These are phyloP conservation scores for Phyllostomus hastatus DNA, from an alignment of 2,113 vertebrate genomes.

Conservation along the genomic window DNA sequence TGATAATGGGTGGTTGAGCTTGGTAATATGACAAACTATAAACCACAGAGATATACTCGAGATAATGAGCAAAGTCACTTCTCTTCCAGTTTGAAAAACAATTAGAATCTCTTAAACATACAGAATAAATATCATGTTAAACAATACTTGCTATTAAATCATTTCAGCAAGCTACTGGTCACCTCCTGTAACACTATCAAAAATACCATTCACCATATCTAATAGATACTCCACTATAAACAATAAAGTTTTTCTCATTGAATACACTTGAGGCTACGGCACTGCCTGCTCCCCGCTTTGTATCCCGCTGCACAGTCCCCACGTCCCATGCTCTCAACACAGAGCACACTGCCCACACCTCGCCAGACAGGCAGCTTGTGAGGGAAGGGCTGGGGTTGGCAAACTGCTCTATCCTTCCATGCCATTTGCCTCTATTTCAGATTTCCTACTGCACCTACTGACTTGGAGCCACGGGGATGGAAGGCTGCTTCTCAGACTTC, in stretches of 20 bases:
- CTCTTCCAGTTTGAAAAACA: background rate
- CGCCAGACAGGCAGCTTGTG: background rate
- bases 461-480: background rate
- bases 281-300: background rate
- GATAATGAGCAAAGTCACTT: background rate
- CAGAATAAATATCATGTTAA: background rate
- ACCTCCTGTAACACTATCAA: constrained; percentile 18
- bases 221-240: background rate
- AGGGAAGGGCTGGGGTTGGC: background rate
- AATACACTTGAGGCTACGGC: background rate
- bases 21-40: background rate
- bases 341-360: background rate
- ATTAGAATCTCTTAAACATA: background rate
- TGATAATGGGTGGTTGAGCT: background rate
- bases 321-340: background rate
- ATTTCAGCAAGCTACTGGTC: background rate
- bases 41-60: background rate
- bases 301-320: background rate
- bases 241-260: background rate
- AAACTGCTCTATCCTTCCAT: constrained; percentile 37
- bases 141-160: constrained; percentile 2
- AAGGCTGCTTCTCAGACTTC: constrained; percentile 35
- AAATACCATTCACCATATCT: background rate
- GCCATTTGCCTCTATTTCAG: constrained; percentile 43
- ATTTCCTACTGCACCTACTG: constrained; percentile 41